These are phyloP conservation scores for Folsomia candida DNA, from an alignment of 2,888 invertebrate species.

Conservation along the genomic window DNA sequence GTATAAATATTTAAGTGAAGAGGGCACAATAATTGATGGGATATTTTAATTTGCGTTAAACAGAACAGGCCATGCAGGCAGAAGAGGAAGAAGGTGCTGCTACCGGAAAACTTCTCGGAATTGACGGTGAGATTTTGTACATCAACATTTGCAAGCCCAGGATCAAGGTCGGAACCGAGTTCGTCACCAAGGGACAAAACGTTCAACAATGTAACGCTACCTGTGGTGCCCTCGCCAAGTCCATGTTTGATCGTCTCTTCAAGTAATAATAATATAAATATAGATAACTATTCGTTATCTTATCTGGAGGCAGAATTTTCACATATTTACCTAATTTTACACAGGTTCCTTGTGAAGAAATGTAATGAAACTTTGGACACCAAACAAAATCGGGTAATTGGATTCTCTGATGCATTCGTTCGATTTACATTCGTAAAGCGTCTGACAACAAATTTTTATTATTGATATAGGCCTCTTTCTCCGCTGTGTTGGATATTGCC, in stretches of 20 bases:
- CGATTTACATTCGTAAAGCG: too few species aligned
- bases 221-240: conserved; percentile 54
- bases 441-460: too few species aligned
- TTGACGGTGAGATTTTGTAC: conserved; percentile 57
- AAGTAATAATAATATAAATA: too few species aligned
- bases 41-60: too few species aligned
- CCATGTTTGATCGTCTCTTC: conserved; percentile 54
- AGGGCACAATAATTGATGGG: neutral
- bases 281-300: too few species aligned
- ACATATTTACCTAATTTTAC: too few species aligned
- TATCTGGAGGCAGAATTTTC: too few species aligned
- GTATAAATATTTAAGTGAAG: too few species aligned
- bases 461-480: conserved; percentile 60
- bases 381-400: conserved; percentile 58
- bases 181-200: conserved; percentile 57
- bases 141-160: conserved; percentile 56
- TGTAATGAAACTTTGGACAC: conserved; percentile 61
- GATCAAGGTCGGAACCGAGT: conserved; percentile 58
- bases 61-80: conserved; percentile 35
- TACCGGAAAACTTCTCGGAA: conserved; percentile 55
- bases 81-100: conserved; percentile 21
- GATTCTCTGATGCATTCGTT: too few species aligned
- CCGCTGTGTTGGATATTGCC: conserved; percentile 63
- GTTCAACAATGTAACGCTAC: conserved; percentile 48
- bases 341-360: conserved; percentile 61